Base-by-base conservation (phyloP, 30 jellyfish, hydroid and myxozoan species). In the Clytia hemisphaerica region DNA sequence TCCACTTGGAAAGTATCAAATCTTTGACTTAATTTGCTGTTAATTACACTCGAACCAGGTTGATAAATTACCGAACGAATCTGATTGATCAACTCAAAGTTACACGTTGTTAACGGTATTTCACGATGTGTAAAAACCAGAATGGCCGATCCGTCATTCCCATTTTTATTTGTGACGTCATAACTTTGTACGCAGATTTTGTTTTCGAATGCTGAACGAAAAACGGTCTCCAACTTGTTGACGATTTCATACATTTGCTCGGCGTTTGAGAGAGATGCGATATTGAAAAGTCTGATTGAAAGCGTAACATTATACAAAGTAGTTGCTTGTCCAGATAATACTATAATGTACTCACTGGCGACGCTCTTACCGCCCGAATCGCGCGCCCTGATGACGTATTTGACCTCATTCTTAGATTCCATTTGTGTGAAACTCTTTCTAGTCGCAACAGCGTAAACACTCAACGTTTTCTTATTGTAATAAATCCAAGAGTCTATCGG, bases 41-140 rank as follows among this genome's bases (percentile, higher is more conserved):
- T 68, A 64, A 87, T 29, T 0, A 2, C 42, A 27, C 26, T 59
- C 4, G 79, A 33, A 12, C 92, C 93, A 24, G 83, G 31, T 1
- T 28, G 15, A 37, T 73, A 80, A n/a, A 88, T 24, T 15, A 19
- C 67, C 30, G 46, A 26, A 31, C 83, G 60, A 37, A 88, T 38
- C 19, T 27, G 15, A 22, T 60, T 58, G 35, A 80, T 59, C 10
- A 72, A n/a, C 31, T 59, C 45, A 4, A 42, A 38, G 45, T 80
- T 76, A 79, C 97, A 88, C 4, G 35, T 15, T 6, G 38, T 36
- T 15, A 1, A 42, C 9, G 62, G 73, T 62, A 74, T 26, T 58
- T 45, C 65, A 63, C 94, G 81, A 2, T 85, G 97, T 19, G 84
- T 88, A 93, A 91, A 75, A 19, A 80, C 79, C 18, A 67, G 64